Evolutionary conservation across 2,888 invertebrate species (phyloP).

Genomic region (Coremacera marginata): DNA sequence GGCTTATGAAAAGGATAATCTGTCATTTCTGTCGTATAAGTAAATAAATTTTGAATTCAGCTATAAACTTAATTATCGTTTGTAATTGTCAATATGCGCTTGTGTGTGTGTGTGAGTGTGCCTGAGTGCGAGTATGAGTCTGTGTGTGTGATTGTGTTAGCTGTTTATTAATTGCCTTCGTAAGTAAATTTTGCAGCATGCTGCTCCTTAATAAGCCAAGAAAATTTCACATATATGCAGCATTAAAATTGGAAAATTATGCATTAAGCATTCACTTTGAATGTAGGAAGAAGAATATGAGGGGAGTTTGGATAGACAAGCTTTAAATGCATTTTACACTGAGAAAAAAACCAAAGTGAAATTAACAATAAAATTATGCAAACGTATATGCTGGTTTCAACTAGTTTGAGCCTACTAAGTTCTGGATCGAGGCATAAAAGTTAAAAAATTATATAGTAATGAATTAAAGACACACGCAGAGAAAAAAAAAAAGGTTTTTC

Average conservation of each 20-base stretch:
- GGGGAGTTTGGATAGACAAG: no score
- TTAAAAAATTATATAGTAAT: no score
- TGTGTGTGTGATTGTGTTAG: background rate
- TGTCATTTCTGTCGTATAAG: conserved; percentile 53
- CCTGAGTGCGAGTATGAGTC: background rate
- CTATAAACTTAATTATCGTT: conserved; percentile 67
- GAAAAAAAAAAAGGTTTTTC: no score
- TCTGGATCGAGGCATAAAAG: no score
- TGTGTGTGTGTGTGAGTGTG: conserved; percentile 16
- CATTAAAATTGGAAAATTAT: conserved; percentile 35
- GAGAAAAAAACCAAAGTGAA: no score
- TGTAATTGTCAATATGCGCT: conserved; percentile 55
- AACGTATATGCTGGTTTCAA: no score
- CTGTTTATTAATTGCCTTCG: conserved; percentile 32
- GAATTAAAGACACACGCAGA: no score
- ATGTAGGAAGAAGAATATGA: background rate
- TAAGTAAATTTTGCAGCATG: conserved; percentile 18
- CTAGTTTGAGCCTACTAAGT: no score
- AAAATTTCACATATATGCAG: conserved; percentile 6
- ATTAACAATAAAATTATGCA: no score
- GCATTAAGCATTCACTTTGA: conserved; percentile 26
- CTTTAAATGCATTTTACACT: no score
- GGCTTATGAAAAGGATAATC: conserved; percentile 46
- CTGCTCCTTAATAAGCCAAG: conserved; percentile 1
- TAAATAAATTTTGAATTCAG: conserved; percentile 55